phyloP scores from a whole-genome alignment of 2,113 vertebrate genomes.

The Protomyctophum bolini region DNA sequence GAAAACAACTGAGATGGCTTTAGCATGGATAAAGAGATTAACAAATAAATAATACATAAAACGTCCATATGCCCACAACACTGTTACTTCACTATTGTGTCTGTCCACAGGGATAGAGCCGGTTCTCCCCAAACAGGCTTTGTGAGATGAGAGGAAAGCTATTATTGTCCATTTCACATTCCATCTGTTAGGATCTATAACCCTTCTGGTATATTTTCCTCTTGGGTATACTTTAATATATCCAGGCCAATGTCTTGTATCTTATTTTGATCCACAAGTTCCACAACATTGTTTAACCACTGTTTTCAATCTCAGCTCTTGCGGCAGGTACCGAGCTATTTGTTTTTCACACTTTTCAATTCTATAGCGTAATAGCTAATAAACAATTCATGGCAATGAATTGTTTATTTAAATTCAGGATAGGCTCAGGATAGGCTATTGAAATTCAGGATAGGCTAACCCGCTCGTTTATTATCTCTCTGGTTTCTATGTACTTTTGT shows the following conservation, averaged over 20 bases:
- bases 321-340: not conserved
- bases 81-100: constrained; percentile 5
- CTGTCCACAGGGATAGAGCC: not conserved
- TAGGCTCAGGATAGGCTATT: not conserved
- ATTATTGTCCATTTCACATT: constrained; percentile 7
- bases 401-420: not conserved
- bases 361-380: no score
- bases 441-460: not conserved
- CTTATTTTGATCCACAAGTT: not conserved
- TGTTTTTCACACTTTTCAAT: no score
- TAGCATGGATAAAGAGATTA: constrained; percentile 14
- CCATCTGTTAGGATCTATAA: constrained; percentile 16
- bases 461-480: not conserved
- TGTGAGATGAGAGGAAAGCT: constrained; percentile 24
- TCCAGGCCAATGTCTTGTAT: not conserved
- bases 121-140: not conserved
- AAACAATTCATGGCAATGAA: no score
- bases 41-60: not conserved
- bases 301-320: not conserved
- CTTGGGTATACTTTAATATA: not conserved
- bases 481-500: not conserved
- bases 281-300: not conserved
- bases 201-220: constrained; percentile 10
- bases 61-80: constrained; percentile 25
- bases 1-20: not conserved